These are phyloP conservation scores for Sylvicola cinctus DNA, from an alignment of 2,888 invertebrate genomes.

Conservation along the genomic window DNA sequence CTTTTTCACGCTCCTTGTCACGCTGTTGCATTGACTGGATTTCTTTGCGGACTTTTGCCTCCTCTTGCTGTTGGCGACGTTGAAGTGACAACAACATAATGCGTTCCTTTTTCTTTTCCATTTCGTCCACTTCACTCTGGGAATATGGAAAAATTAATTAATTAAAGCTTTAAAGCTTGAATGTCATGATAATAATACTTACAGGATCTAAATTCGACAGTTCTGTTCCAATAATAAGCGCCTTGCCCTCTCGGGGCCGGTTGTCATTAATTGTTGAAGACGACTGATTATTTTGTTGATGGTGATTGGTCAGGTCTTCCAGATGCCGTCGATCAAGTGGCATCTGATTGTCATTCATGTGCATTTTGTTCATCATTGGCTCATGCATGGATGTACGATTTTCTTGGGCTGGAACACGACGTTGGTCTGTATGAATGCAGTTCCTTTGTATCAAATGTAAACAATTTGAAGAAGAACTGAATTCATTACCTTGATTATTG, in stretches of 20 bases:
- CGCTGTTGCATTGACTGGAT: constrained; percentile 53
- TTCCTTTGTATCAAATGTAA: constrained; percentile 12
- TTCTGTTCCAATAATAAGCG: constrained; percentile 47
- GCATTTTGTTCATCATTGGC: constrained; percentile 4
- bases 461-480: constrained; percentile 1
- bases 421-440: too few relatives aligned
- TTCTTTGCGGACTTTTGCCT: constrained; percentile 65
- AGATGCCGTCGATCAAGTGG: constrained; percentile 13
- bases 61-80: constrained; percentile 78
- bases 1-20: constrained; percentile 54
- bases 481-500: constrained; percentile 8
- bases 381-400: background rate
- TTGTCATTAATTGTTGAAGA: constrained; percentile 16
- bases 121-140: constrained; percentile 69
- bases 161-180: background rate
- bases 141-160: constrained; percentile 8
- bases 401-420: too few relatives aligned
- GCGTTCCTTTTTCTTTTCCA: constrained; percentile 81
- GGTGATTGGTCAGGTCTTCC: constrained; percentile 18
- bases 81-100: constrained; percentile 78
- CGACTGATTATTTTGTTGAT: constrained; percentile 9
- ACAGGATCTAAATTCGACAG: constrained; percentile 45
- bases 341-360: constrained; percentile 4
- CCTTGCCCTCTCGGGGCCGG: constrained; percentile 26
- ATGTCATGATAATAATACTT: constrained; percentile 15